Evolutionary conservation across 2,113 vertebrate species (phyloP), one percentile per base, ranked within the genome.

Genomic region (Podilymbus podiceps): DNA sequence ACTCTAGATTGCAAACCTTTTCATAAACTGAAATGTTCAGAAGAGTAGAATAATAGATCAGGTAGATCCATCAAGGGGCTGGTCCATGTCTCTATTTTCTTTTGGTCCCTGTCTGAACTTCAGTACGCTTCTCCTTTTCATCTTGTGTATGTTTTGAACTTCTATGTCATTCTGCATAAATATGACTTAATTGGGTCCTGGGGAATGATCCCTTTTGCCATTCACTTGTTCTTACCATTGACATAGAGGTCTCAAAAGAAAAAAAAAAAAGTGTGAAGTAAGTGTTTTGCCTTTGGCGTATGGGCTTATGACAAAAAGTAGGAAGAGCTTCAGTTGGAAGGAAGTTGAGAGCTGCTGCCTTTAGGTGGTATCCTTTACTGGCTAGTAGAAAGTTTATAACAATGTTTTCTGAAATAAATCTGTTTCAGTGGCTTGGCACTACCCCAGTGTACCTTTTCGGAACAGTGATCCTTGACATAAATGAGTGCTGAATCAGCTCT

Each of bases 211-310:
- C 8, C 7, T 4, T 62, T 67, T 84, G 46, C 30, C 11, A 1
- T 80, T 84, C 21, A 25, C 16, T 46, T 38, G 21, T 47, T 66
- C 21, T 35, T 64, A 52, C 7, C 18, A 47, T 21, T 12, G 38
- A 62, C 28, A 33, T 0, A 12, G 13, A 16, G 0, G 0, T 62
- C 60, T 64, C 11, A 6, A n/a, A n/a, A n/a, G n/a, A n/a, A n/a
- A n/a, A n/a, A n/a, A n/a, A n/a, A 75, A 62, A 55, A 63, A 42
- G 19, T 14, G 19, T 14, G 12, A 75, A 67, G 5, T 27, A 11
- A 62, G 11, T 8, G 2, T 53, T 79, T 60, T 78, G 28, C 56
- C 74, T 71, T 52, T 42, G 40, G 33, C 47, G 9, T 68, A 7
- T 30, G 18, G 40, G 31, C 13, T 87, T 60, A 28, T 6, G 12